phyloP scores from a whole-genome alignment of 1,140 invertebrate species.

The Drosophila novamexicana region DNA sequence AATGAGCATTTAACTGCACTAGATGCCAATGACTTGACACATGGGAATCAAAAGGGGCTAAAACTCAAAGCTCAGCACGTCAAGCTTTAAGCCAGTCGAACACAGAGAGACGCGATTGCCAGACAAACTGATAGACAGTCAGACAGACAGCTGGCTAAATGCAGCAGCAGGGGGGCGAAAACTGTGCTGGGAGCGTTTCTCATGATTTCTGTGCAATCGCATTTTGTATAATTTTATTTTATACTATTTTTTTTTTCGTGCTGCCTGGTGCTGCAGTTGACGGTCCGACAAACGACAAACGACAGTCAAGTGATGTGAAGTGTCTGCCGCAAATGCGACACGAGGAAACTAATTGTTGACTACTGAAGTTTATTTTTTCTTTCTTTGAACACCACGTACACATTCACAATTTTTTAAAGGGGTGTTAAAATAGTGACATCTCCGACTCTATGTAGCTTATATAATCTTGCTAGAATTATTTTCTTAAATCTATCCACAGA shows the following conservation, averaged over 20 bases:
- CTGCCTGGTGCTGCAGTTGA: slow-evolving; percentile 28
- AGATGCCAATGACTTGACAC: slow-evolving; percentile 83
- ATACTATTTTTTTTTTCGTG: slow-evolving; percentile 10
- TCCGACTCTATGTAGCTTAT: too few relatives aligned
- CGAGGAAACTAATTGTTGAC: slow-evolving; percentile 61
- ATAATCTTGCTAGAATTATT: too few relatives aligned
- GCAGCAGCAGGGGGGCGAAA: slow-evolving; percentile 37
- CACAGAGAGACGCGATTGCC: slow-evolving; percentile 35
- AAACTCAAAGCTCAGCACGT: slow-evolving; percentile 46
- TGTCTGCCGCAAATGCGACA: slow-evolving; percentile 54
- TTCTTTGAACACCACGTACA: background rate
- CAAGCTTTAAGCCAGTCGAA: slow-evolving; percentile 39
- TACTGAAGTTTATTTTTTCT: slow-evolving; percentile 30
- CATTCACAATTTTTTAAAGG: background rate
- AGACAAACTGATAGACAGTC: slow-evolving; percentile 13
- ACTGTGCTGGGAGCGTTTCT: slow-evolving; percentile 48
- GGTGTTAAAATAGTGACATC: too few relatives aligned
- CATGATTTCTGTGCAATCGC: slow-evolving; percentile 57
- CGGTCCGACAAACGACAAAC: slow-evolving; percentile 39
- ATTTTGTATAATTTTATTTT: slow-evolving; percentile 45
- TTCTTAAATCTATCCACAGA: too few relatives aligned
- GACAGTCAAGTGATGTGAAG: slow-evolving; percentile 52
- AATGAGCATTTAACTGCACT: slow-evolving; percentile 78
- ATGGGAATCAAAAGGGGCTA: slow-evolving; percentile 73
- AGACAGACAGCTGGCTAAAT: slow-evolving; percentile 37